Evolutionary conservation across 2,797 vertebrate species (phyloP).

Genomic region (Mus minutoides): DNA sequence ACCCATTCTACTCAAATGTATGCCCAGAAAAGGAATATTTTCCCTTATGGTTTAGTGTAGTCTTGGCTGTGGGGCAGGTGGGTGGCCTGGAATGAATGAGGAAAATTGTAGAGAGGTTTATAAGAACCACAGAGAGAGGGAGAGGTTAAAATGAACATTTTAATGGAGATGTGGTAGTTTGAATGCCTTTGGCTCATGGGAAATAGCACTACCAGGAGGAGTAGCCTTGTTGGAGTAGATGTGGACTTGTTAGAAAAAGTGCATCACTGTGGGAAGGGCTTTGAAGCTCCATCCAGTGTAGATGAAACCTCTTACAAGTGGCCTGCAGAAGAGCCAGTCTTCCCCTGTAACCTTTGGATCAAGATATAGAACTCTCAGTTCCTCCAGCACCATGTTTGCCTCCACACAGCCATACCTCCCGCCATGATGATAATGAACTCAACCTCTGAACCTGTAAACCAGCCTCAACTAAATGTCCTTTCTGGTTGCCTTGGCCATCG

Average conservation of each 20-base stretch:
- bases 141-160: not conserved
- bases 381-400: not conserved
- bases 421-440: not conserved
- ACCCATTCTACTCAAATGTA: not conserved
- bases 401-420: not conserved
- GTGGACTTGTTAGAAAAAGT: not conserved
- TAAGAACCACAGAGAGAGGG: not conserved
- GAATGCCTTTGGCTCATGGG: not conserved
- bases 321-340: not conserved
- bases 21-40: not conserved
- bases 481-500: not conserved
- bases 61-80: fast-evolving
- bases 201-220: not conserved
- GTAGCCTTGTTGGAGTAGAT: not conserved
- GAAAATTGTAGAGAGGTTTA: not conserved
- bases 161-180: not conserved
- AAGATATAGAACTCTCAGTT: not conserved
- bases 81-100: not conserved
- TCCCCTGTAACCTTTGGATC: not conserved
- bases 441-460: not conserved
- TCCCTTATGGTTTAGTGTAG: not conserved
- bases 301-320: not conserved
- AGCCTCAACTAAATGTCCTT: not conserved
- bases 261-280: not conserved
- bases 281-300: not conserved